Percentiles rank a stretch among this genome's conserved stretches.
phyloP scores from a whole-genome alignment of 2,113 vertebrate species.

The Oceanites oceanicus region DNA sequence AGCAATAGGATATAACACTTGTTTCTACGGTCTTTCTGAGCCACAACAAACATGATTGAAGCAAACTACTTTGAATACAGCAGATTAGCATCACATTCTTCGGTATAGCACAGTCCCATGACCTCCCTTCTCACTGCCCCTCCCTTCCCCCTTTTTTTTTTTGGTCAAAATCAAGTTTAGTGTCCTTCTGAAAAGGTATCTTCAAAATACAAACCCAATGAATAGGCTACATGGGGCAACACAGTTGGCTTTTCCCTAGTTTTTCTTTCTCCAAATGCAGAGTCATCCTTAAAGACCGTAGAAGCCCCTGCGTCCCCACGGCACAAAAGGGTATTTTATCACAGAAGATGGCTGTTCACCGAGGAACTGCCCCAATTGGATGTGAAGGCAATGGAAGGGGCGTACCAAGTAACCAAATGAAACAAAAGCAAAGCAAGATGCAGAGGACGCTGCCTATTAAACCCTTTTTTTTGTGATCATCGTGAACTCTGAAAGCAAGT shows the following conservation, averaged over 20 bases:
- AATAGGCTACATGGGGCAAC: fast-evolving
- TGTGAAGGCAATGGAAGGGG: background rate
- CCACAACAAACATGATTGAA: background rate
- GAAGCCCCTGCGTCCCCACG: background rate
- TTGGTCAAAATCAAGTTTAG: background rate
- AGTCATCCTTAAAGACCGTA: background rate
- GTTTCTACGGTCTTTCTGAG: background rate
- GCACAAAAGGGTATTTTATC: background rate
- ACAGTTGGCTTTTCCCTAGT: background rate
- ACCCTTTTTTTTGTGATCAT: background rate
- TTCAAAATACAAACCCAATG: background rate
- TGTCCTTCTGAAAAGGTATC: background rate
- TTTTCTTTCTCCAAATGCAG: background rate
- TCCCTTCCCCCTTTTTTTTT: fast-evolving
- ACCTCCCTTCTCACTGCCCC: fast-evolving
- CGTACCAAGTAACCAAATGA: fast-evolving
- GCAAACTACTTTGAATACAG: background rate
- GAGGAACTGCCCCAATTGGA: background rate
- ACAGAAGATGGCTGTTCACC: background rate
- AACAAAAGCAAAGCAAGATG: background rate
- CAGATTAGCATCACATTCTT: background rate
- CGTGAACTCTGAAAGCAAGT: background rate
- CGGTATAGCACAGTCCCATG: background rate
- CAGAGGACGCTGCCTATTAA: background rate
- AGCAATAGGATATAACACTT: background rate